Conservation (phyloP, 2,797 vertebrate genomes). For the Acridotheres tristis region DNA sequence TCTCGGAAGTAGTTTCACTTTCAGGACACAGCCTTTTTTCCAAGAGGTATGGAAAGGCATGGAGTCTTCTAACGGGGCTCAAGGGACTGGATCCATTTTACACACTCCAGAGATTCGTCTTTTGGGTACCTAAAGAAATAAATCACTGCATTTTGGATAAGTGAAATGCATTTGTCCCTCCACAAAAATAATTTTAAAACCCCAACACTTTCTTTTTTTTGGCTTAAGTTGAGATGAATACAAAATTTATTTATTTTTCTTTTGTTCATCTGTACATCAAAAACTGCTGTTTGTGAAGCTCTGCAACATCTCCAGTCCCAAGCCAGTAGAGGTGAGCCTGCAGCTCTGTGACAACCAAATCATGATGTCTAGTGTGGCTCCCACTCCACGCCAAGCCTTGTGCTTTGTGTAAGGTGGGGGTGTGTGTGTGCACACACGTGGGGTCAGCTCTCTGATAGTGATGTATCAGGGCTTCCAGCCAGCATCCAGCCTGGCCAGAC, state of each 20-base stretch:
- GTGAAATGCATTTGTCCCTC: neutral
- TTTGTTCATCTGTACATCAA: neutral
- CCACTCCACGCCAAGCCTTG: accelerated
- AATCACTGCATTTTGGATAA: neutral
- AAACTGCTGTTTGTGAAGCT: neutral
- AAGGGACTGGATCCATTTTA: neutral
- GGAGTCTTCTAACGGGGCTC: neutral
- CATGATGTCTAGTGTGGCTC: accelerated
- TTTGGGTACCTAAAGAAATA: neutral
- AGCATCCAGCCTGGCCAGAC: neutral
- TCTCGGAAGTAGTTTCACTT: neutral
- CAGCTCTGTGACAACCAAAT: neutral
- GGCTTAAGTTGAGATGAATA: neutral
- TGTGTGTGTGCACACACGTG: accelerated
- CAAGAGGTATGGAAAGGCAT: neutral
- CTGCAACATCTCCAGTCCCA: neutral
- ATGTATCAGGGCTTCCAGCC: neutral
- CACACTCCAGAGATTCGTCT: neutral
- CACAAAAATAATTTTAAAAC: neutral
- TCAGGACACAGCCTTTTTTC: neutral
- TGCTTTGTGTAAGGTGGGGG: neutral
- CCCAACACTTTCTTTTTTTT: neutral
- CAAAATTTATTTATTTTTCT: neutral
- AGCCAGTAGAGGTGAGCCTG: neutral
- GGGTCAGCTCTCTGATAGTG: neutral